These are phyloP conservation scores for Myxocyprinus asiaticus DNA, from an alignment of 2,113 vertebrate species.

Conservation along the genomic window DNA sequence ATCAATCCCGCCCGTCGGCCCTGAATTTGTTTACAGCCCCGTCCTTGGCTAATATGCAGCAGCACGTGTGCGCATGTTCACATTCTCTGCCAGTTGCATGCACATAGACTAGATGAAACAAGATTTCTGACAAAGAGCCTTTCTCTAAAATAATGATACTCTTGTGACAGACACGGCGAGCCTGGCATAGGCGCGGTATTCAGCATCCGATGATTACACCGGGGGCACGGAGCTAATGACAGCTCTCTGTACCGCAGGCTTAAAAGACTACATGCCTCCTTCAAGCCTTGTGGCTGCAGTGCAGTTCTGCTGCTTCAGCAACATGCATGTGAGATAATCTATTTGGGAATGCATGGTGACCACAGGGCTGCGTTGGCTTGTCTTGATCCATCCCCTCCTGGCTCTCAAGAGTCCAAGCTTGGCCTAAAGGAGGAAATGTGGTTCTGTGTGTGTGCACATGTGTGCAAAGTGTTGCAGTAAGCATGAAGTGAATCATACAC, in stretches of 20 bases:
- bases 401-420: constrained; percentile 27
- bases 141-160: constrained; percentile 73
- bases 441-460: constrained; percentile 39
- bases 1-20: constrained; percentile 14
- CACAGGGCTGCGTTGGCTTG: constrained; percentile 55
- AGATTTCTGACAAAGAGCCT: constrained; percentile 44
- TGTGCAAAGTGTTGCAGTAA: constrained; percentile 1
- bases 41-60: constrained; percentile 53
- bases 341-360: constrained; percentile 64
- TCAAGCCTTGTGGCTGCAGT: constrained; percentile 66
- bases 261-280: constrained; percentile 73
- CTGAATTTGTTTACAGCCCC: constrained; percentile 41
- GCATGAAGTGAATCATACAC: constrained; percentile 35
- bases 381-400: constrained; percentile 60
- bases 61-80: constrained; percentile 23
- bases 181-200: constrained; percentile 65
- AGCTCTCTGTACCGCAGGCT: constrained; percentile 69
- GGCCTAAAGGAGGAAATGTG: constrained; percentile 56
- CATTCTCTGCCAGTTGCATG: constrained; percentile 1
- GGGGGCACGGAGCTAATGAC: constrained; percentile 74
- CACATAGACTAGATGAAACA: constrained; percentile 68
- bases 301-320: constrained; percentile 65
- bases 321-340: constrained; percentile 69
- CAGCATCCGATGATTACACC: constrained; percentile 75
- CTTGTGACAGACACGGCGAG: constrained; percentile 69